These are phyloP conservation scores for Rousettus madagascariensis DNA, from an alignment of 2,797 vertebrate genomes.

Conservation along the genomic window DNA sequence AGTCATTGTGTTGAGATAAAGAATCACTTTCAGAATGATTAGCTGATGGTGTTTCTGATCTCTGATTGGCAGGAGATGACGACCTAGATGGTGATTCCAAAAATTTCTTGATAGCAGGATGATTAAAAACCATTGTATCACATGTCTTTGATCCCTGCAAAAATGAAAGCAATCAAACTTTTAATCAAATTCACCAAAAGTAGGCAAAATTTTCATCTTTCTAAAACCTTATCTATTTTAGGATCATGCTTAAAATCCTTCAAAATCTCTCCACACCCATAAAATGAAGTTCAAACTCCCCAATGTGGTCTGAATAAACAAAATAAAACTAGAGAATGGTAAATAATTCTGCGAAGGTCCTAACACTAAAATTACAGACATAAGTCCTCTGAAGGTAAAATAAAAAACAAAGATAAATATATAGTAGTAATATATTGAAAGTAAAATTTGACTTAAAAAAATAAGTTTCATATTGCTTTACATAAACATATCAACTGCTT, in stretches of 20 bases:
- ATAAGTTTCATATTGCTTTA: neutral
- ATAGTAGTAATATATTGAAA: neutral
- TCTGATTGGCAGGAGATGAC: constrained; percentile 96
- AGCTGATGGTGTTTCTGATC: constrained; percentile 94
- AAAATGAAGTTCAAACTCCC: constrained; percentile 14
- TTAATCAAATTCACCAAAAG: constrained; percentile 35
- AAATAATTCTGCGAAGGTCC: neutral
- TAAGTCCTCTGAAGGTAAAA: neutral
- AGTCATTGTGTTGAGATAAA: constrained; percentile 93
- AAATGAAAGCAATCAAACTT: constrained; percentile 62
- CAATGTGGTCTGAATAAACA: neutral
- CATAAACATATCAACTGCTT: neutral
- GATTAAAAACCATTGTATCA: constrained; percentile 93
- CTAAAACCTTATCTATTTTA: neutral
- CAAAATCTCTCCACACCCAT: neutral
- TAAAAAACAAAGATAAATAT: neutral
- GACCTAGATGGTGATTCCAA: constrained; percentile 97
- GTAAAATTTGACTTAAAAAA: constrained; percentile 26
- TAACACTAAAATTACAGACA: neutral
- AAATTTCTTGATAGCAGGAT: constrained; percentile 97
- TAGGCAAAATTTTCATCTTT: neutral
- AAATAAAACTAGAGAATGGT: neutral
- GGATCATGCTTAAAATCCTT: neutral
- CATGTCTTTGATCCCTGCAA: constrained; percentile 88
- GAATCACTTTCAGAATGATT: constrained; percentile 96